A percentile compares a stretch with the other conserved stretches of the same genome.
These are phyloP conservation scores for Lycophotia porphyrea DNA, from an alignment of 2,888 invertebrate species.

Conservation along the genomic window DNA sequence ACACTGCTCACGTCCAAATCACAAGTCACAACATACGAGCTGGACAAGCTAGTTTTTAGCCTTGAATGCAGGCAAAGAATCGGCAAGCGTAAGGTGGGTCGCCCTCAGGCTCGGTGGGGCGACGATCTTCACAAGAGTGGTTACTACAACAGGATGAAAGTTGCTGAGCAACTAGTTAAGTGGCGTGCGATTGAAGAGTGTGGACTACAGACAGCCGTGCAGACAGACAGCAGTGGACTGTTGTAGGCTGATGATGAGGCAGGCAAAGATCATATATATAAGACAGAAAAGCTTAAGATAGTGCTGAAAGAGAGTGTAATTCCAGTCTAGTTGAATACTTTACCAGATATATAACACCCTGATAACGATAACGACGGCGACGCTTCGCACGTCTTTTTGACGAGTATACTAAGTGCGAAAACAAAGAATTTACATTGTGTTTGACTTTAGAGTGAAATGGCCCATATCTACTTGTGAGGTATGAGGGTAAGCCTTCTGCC, in stretches of 20 bases:
- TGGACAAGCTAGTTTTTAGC: neutral
- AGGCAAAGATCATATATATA: no score
- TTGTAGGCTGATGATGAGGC: no score
- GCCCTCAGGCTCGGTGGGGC: no score
- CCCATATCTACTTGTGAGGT: neutral
- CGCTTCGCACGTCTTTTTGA: neutral
- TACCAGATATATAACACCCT: neutral
- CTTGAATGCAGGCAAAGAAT: neutral
- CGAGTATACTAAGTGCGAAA: neutral
- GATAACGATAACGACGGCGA: neutral
- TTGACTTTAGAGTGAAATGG: no score
- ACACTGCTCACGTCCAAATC: neutral
- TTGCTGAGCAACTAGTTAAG: no score
- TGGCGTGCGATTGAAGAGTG: no score
- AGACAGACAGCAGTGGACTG: no score
- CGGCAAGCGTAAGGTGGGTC: no score
- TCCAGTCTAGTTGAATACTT: neutral
- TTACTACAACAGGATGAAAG: no score
- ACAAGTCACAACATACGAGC: neutral
- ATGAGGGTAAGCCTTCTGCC: constrained; percentile 26
- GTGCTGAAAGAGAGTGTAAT: neutral
- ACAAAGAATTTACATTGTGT: neutral
- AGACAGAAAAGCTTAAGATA: no score
- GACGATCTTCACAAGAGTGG: no score
- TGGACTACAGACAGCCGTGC: no score